These are phyloP conservation scores for Cariama cristata DNA, from an alignment of 2,113 vertebrate genomes.

Conservation along the genomic window DNA sequence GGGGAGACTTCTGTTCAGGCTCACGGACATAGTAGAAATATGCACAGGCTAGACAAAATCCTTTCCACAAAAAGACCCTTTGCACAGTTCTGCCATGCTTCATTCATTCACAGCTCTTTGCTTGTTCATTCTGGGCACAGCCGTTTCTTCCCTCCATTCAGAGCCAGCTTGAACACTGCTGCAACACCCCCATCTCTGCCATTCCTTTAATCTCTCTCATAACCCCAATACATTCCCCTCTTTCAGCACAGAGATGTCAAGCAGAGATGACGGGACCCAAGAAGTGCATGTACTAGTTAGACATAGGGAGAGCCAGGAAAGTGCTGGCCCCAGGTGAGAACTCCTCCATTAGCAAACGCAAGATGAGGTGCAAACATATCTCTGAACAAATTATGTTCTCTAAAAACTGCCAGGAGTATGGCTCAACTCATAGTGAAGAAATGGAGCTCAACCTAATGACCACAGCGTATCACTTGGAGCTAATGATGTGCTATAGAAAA, in stretches of 20 bases:
- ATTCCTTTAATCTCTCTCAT: not conserved
- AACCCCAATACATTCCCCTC: not conserved
- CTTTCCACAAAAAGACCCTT: not conserved
- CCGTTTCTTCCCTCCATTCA: not conserved
- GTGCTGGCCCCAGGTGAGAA: not conserved
- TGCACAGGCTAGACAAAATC: not conserved
- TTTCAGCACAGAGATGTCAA: not conserved
- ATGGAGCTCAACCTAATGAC: not conserved
- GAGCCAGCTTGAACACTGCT: not conserved
- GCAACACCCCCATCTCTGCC: not conserved
- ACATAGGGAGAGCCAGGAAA: not conserved
- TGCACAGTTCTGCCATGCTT: not conserved
- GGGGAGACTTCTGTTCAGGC: not conserved
- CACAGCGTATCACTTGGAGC: not conserved
- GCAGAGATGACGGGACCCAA: not conserved
- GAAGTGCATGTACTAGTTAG: not conserved
- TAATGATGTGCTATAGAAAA: not conserved
- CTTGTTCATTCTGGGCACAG: not conserved
- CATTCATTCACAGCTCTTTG: not conserved
- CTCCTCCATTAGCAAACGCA: not conserved
- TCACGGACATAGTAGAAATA: not conserved
- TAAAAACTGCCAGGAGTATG: not conserved
- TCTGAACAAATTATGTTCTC: not conserved
- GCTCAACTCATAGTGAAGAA: not conserved
- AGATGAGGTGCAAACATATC: not conserved